These are phyloP conservation scores for Frieseomelitta varia DNA, from an alignment of 1,140 invertebrate genomes.

Conservation along the genomic window DNA sequence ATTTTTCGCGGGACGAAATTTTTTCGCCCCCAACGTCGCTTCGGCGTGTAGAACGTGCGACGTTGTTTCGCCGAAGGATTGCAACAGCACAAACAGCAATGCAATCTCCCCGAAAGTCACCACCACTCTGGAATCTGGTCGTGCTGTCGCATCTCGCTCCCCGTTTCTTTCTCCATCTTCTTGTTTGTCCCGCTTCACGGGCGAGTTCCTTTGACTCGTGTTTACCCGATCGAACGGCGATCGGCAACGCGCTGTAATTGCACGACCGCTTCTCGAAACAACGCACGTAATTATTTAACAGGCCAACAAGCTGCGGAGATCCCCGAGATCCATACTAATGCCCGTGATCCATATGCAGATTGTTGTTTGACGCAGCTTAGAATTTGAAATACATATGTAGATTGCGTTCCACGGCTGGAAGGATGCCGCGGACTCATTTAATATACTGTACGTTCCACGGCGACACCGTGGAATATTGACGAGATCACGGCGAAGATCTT, in stretches of 20 bases:
- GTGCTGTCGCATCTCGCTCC: background rate
- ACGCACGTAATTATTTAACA: slow-evolving; percentile 22
- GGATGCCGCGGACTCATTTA: background rate
- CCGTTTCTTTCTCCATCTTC: background rate
- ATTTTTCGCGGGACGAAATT: background rate
- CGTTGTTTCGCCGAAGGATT: background rate
- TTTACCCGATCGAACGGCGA: background rate
- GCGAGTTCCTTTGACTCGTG: background rate
- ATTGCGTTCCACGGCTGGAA: background rate
- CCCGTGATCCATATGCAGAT: slow-evolving; percentile 38
- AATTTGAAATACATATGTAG: slow-evolving; percentile 36
- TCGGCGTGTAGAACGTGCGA: too few species aligned
- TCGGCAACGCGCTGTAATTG: background rate
- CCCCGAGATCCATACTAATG: slow-evolving; percentile 1
- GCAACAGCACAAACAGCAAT: background rate
- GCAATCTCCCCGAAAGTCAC: slow-evolving; percentile 10
- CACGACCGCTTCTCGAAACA: too few species aligned
- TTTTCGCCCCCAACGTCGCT: background rate
- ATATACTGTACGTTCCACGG: background rate
- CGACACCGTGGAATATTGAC: background rate
- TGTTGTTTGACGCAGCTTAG: slow-evolving; percentile 24
- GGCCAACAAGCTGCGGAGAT: background rate
- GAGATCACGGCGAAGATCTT: background rate
- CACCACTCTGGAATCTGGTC: background rate
- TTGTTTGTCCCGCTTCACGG: background rate